phyloP scores from a whole-genome alignment of 1,140 invertebrate species.

The Rhagoletis pomonella region DNA sequence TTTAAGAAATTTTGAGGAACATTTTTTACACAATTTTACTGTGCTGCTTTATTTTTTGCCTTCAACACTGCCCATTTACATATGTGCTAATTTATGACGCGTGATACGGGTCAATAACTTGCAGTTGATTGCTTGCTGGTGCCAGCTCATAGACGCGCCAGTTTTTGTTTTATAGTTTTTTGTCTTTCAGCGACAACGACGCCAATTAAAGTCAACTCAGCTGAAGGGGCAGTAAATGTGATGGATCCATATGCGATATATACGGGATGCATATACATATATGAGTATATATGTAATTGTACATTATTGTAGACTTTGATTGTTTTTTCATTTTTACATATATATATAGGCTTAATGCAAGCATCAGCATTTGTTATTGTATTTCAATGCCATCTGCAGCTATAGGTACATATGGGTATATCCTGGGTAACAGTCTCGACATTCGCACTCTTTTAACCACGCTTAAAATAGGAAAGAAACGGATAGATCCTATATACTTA shows the following conservation, averaged over 20 bases:
- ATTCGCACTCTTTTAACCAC: too few relatives aligned
- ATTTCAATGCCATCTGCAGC: not conserved
- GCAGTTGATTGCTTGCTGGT: not conserved
- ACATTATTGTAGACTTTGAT: too few relatives aligned
- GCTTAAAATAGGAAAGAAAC: too few relatives aligned
- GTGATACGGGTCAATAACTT: constrained; percentile 47
- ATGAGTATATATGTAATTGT: too few relatives aligned
- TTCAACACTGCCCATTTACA: not conserved
- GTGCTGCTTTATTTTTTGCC: not conserved
- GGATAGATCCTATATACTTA: too few relatives aligned
- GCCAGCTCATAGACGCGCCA: not conserved
- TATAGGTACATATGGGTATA: not conserved
- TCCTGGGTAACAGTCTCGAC: too few relatives aligned
- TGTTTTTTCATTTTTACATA: not conserved
- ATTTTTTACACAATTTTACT: not conserved
- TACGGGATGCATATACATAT: too few relatives aligned
- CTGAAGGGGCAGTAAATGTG: not conserved
- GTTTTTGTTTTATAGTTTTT: too few relatives aligned
- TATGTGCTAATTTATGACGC: constrained; percentile 29
- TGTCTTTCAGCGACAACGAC: not conserved
- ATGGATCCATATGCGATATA: too few relatives aligned
- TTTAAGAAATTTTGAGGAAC: not conserved
- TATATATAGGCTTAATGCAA: not conserved
- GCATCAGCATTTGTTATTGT: not conserved
- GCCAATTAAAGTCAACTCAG: not conserved